Percentiles rank a stretch among this genome's conserved stretches.
phyloP scores from a whole-genome alignment of 1,140 invertebrate genomes.

The Leptoteleia sp. region DNA sequence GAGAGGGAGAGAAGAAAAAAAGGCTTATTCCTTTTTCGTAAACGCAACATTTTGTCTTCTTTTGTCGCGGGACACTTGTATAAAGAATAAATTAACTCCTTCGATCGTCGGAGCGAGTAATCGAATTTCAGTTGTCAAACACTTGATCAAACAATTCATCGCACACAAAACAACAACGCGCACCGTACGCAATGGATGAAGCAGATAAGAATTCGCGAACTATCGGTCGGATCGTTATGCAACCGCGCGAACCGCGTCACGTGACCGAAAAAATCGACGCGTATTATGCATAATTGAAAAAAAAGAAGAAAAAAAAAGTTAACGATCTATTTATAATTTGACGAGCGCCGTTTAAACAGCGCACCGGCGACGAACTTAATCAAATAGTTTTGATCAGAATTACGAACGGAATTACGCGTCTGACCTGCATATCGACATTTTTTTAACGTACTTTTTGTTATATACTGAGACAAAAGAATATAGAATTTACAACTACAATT shows the following conservation, averaged over 20 bases:
- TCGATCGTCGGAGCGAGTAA: slow-evolving; percentile 35
- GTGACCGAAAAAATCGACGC: slow-evolving; percentile 30
- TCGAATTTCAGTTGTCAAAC: slow-evolving; percentile 55
- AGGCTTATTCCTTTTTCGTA: slow-evolving; percentile 24
- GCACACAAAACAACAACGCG: slow-evolving; percentile 51
- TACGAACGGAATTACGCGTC: no score
- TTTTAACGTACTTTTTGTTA: no score
- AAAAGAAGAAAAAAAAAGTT: no score
- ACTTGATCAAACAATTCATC: slow-evolving; percentile 62
- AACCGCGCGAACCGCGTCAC: slow-evolving; percentile 36
- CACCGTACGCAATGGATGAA: slow-evolving; percentile 51
- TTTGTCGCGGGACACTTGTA: slow-evolving; percentile 51
- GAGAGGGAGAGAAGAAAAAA: no score
- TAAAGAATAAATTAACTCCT: slow-evolving; percentile 56
- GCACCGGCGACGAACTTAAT: slow-evolving; percentile 6
- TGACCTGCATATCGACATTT: no score
- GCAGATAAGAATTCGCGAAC: slow-evolving; percentile 58
- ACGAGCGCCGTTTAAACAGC: slow-evolving; percentile 9
- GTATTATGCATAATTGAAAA: slow-evolving; percentile 42
- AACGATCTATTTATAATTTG: slow-evolving; percentile 52
- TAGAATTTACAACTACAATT: no score
- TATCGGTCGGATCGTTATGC: slow-evolving; percentile 38
- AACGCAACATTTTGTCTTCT: slow-evolving; percentile 31
- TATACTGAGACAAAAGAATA: no score
- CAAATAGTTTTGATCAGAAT: no score